A percentile compares a stretch with the other conserved stretches of the same genome.
These are phyloP conservation scores for Brevimyrus niger DNA, from an alignment of 2,113 vertebrate species.

Conservation along the genomic window DNA sequence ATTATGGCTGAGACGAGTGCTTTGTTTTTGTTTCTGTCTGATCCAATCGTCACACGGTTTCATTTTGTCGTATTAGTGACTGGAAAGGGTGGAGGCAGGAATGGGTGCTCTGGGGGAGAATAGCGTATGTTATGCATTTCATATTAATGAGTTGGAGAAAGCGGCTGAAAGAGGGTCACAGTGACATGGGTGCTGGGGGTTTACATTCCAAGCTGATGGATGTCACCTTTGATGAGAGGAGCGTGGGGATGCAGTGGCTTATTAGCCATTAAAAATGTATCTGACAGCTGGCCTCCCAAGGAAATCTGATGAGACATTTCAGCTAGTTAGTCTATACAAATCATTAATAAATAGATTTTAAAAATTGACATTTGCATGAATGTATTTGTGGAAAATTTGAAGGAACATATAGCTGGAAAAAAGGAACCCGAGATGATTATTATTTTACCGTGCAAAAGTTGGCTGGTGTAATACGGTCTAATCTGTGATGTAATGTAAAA, in stretches of 20 bases:
- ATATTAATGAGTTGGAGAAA: constrained; percentile 7
- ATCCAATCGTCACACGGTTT: neutral
- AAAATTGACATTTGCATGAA: constrained; percentile 27
- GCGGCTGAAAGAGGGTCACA: constrained; percentile 23
- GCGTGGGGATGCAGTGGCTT: constrained; percentile 50
- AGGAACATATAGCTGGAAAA: constrained; percentile 45
- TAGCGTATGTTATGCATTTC: neutral
- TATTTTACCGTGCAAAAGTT: constrained; percentile 18
- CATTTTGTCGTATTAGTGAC: neutral
- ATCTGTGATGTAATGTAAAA: neutral
- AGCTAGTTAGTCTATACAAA: constrained; percentile 42
- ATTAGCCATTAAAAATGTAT: constrained; percentile 61
- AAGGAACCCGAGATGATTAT: constrained; percentile 38
- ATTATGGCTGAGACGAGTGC: neutral
- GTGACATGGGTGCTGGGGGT: constrained; percentile 28
- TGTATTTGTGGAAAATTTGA: constrained; percentile 40
- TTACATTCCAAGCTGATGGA: constrained; percentile 43
- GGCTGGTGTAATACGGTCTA: neutral
- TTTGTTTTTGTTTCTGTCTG: constrained; percentile 10
- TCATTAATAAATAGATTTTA: constrained; percentile 61
- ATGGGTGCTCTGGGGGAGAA: neutral
- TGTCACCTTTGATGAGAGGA: constrained; percentile 50
- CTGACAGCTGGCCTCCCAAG: constrained; percentile 56
- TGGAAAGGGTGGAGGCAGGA: neutral
- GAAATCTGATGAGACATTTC: constrained; percentile 45